Percentiles rank a stretch among this genome's conserved stretches.
These are phyloP conservation scores for Belgica antarctica DNA, from an alignment of 2,888 invertebrate species.

Conservation along the genomic window DNA sequence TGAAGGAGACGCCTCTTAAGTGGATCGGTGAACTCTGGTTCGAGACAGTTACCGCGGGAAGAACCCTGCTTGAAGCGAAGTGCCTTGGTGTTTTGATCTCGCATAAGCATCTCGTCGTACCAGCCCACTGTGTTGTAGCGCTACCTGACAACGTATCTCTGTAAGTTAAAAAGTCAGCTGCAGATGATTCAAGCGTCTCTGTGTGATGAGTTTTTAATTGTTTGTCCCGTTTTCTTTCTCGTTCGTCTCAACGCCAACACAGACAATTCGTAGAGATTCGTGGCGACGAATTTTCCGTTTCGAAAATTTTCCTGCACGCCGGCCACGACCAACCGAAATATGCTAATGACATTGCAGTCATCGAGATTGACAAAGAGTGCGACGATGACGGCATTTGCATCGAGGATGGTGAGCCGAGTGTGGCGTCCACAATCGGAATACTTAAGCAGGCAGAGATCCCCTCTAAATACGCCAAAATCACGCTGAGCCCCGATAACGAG, in stretches of 20 bases:
- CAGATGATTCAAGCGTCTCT: conserved; percentile 3
- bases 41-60: not conserved
- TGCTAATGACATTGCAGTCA: conserved; percentile 40
- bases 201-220: conserved; percentile 8
- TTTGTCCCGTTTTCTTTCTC: not conserved
- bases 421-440: conserved; percentile 7
- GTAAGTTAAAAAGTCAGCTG: conserved; percentile 22
- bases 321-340: conserved; percentile 34
- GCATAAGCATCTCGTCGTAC: conserved; percentile 11
- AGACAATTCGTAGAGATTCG: conserved; percentile 18
- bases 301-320: conserved; percentile 32
- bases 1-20: conserved; percentile 9
- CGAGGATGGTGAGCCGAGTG: not conserved
- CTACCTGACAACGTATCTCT: conserved; percentile 17
- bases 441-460: not conserved
- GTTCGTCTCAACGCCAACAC: not conserved
- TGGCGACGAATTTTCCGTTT: conserved; percentile 1
- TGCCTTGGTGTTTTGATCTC: conserved; percentile 36
- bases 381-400: conserved; percentile 27
- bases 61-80: not conserved
- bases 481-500: not conserved
- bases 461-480: not conserved
- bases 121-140: conserved; percentile 38
- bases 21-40: conserved; percentile 39
- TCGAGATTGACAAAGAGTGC: not conserved